Conservation (phyloP, 2,888 invertebrate species). For the Criorhina ranunculi region DNA sequence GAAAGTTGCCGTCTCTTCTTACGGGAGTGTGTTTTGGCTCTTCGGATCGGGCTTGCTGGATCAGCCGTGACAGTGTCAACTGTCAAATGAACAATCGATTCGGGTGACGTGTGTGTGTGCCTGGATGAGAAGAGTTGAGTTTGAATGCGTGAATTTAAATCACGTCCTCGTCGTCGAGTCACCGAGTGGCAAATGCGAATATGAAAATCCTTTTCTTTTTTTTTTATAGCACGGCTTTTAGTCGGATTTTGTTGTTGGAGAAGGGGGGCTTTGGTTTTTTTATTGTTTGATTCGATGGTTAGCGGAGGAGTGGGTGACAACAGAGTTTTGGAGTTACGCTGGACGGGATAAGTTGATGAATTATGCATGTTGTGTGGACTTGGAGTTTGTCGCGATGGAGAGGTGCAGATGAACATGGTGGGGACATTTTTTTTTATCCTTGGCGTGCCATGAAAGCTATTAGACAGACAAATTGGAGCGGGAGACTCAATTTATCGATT, state of each 20-base stretch:
- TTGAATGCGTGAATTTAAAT: conserved; percentile 52
- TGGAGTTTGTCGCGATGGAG: no score
- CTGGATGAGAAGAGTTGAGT: conserved; percentile 13
- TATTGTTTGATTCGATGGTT: neutral
- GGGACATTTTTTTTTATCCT: neutral
- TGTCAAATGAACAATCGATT: conserved; percentile 74
- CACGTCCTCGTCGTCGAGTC: conserved; percentile 22
- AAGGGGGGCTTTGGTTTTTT: conserved; percentile 19
- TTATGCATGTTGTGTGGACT: conserved; percentile 60
- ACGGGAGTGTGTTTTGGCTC: conserved; percentile 10
- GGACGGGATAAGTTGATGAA: conserved; percentile 45
- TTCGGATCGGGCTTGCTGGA: conserved; percentile 44
- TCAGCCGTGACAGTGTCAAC: conserved; percentile 74
- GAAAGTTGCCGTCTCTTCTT: conserved; percentile 42
- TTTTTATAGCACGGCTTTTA: neutral
- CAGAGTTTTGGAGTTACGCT: conserved; percentile 2
- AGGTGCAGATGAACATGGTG: no score
- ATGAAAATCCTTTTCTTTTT: conserved; percentile 43
- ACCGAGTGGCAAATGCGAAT: conserved; percentile 39
- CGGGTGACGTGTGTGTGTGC: conserved; percentile 48
- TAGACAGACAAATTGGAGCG: neutral
- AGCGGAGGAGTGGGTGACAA: conserved; percentile 3
- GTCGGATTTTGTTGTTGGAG: neutral
- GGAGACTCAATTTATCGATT: no score
- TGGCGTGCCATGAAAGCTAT: neutral